phyloP scores from a whole-genome alignment of 92 coral and sea anemone genomes.

The Siderastrea siderea region DNA sequence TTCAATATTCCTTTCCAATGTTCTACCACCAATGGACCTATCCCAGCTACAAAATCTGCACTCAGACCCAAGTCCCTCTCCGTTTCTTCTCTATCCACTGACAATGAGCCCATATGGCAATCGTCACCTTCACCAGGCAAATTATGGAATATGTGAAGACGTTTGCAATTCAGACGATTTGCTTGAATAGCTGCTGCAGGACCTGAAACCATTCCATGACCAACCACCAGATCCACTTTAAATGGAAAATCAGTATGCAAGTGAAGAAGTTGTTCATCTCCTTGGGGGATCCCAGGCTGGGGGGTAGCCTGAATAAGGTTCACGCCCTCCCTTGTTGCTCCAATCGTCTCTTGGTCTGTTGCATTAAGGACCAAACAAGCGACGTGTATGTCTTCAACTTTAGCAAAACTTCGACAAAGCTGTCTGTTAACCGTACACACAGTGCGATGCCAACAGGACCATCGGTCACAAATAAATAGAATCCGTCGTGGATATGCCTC shows the following conservation, averaged over 20 bases:
- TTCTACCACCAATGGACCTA: slow-evolving; percentile 66
- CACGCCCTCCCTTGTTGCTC: slow-evolving; percentile 64
- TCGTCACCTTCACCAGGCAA: slow-evolving; percentile 49
- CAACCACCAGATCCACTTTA: slow-evolving; percentile 64
- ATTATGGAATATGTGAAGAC: slow-evolving; percentile 68
- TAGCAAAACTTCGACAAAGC: slow-evolving; percentile 70
- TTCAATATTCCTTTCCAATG: slow-evolving; percentile 71
- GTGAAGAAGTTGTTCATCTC: slow-evolving; percentile 47
- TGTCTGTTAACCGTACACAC: slow-evolving; percentile 63
- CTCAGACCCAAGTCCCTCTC: slow-evolving; percentile 54
- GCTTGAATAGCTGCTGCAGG: slow-evolving; percentile 66
- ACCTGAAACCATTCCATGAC: slow-evolving; percentile 73
- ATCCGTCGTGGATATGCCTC: slow-evolving; percentile 57
- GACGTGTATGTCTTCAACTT: slow-evolving; percentile 53
- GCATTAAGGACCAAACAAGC: slow-evolving; percentile 74
- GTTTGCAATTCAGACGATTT: slow-evolving; percentile 30
- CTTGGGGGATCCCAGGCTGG: slow-evolving; percentile 44
- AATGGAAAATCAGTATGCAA: slow-evolving; percentile 66
- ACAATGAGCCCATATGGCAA: background rate
- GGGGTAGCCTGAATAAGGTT: slow-evolving; percentile 50
- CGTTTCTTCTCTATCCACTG: slow-evolving; percentile 18
- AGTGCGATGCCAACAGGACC: slow-evolving; percentile 72
- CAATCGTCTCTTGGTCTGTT: slow-evolving; percentile 53
- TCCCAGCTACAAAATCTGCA: slow-evolving; percentile 76
- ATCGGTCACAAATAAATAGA: slow-evolving; percentile 56